Percentiles rank a stretch among this genome's conserved stretches.
phyloP scores from a whole-genome alignment of 2,888 invertebrate species.

The Drosophila greeni region DNA sequence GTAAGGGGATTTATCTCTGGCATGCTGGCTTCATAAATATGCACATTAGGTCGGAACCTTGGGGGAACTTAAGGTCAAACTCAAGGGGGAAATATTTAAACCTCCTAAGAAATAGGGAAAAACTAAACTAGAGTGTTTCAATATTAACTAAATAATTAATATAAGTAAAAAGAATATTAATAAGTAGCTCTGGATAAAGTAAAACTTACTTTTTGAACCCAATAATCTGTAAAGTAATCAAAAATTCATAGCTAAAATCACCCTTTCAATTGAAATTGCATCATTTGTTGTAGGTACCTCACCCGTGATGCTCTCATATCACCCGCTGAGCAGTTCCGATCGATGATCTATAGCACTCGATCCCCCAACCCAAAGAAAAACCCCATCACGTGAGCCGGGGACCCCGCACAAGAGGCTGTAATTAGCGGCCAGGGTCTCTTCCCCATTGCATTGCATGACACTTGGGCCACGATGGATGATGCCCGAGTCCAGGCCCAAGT shows the following conservation, averaged over 20 bases:
- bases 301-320: neutral
- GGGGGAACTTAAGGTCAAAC: no score
- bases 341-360: constrained; percentile 58
- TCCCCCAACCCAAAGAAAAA: constrained; percentile 42
- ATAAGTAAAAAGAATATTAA: neutral
- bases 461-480: constrained; percentile 67
- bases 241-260: neutral
- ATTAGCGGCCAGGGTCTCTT: constrained; percentile 55
- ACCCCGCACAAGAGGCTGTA: constrained; percentile 58
- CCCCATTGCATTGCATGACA: constrained; percentile 67
- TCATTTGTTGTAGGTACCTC: neutral
- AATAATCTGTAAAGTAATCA: neutral
- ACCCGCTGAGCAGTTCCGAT: constrained; percentile 12
- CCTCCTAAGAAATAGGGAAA: neutral
- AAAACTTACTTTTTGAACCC: no score
- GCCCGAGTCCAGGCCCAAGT: constrained; percentile 8
- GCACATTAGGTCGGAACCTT: constrained; percentile 1
- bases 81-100: no score
- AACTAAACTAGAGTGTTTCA: neutral
- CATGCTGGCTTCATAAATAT: constrained; percentile 2
- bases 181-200: neutral
- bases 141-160: neutral
- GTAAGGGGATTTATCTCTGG: neutral
- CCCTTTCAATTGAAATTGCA: neutral
- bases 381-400: constrained; percentile 52